Evolutionary conservation across 2,113 vertebrate genomes (phyloP).

Genomic region (Campylorhamphus procurvoides): DNA sequence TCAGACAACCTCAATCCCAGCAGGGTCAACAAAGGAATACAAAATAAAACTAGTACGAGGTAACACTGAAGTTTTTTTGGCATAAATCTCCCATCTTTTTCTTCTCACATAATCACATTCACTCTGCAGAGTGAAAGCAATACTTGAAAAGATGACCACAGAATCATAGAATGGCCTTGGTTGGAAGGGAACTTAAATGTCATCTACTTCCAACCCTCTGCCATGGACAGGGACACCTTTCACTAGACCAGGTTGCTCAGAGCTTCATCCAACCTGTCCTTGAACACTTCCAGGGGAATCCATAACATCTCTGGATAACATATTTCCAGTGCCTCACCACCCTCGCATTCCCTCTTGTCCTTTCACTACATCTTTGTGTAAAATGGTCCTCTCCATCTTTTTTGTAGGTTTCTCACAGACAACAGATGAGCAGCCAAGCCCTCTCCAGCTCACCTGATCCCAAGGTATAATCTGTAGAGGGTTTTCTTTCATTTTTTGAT

Average conservation of each 20-base stretch:
- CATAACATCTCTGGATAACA: neutral
- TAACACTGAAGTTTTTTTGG: neutral
- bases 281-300: neutral
- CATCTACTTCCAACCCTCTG: neutral
- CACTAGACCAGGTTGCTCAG: neutral
- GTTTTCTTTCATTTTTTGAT: neutral
- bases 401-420: neutral
- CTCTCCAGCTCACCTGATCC: neutral
- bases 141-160: neutral
- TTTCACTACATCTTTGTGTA: neutral
- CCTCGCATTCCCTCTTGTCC: neutral
- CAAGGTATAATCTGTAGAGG: neutral
- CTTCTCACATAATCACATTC: neutral
- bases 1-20: neutral
- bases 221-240: neutral
- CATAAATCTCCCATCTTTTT: neutral
- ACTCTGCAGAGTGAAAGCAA: neutral
- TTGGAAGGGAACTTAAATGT: neutral
- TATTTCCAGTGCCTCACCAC: neutral
- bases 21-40: fast-evolving
- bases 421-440: neutral
- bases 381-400: neutral
- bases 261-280: neutral
- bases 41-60: fast-evolving
- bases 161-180: neutral